Conservation (phyloP, 2,888 invertebrate species). For the Neuroscelio doddi region DNA sequence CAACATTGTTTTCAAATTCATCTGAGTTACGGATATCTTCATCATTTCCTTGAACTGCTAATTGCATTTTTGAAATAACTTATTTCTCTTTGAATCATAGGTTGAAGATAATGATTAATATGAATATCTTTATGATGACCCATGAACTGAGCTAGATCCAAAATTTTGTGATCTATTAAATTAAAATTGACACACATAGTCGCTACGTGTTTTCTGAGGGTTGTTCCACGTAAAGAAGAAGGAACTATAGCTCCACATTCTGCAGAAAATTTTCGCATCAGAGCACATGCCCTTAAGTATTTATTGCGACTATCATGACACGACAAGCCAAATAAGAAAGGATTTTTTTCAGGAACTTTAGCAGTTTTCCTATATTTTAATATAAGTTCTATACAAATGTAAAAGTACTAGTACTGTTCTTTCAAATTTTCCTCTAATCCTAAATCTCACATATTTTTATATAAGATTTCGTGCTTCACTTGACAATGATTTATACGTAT, state of each 20-base stretch:
- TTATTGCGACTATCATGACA: not conserved
- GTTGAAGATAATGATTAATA: no score
- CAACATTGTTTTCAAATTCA: no score
- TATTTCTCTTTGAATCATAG: no score
- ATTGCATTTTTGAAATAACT: no score
- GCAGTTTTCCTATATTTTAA: not conserved
- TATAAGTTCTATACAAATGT: not conserved
- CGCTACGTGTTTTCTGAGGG: constrained; percentile 2
- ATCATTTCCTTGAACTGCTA: no score
- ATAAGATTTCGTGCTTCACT: constrained; percentile 35
- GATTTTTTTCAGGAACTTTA: not conserved
- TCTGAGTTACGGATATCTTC: no score
- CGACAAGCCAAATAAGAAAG: not conserved
- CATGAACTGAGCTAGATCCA: no score
- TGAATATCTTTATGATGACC: no score
- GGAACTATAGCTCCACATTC: constrained; percentile 1
- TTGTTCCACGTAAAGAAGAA: not conserved
- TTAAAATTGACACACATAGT: constrained; percentile 8
- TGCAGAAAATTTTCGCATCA: constrained; percentile 9
- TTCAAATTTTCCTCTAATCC: constrained; percentile 47
- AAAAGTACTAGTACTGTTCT: constrained; percentile 14
- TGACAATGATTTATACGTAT: constrained; percentile 31
- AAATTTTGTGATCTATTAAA: no score
- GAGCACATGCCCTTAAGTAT: constrained; percentile 1
- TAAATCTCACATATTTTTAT: constrained; percentile 45